Percentiles rank a stretch among this genome's conserved stretches.
Evolutionary conservation across 2,797 vertebrate species (phyloP).

Genomic region (Squalus acanthias): DNA sequence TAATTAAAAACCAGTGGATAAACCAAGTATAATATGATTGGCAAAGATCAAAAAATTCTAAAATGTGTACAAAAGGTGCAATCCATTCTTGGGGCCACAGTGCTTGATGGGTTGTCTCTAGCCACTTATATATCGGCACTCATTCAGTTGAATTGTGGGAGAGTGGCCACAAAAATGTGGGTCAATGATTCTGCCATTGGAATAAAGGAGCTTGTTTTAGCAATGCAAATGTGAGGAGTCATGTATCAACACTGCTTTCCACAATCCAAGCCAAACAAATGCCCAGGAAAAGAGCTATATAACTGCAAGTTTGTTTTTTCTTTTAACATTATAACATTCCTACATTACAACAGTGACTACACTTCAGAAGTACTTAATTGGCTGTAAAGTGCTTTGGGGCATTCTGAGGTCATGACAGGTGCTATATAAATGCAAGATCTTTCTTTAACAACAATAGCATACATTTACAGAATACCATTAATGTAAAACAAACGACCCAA

Average conservation of each 20-base stretch:
- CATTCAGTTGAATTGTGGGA: background rate
- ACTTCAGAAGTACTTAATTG: background rate
- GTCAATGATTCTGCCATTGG: background rate
- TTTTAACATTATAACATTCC: background rate
- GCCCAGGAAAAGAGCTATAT: background rate
- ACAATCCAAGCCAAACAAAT: background rate
- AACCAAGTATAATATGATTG: background rate
- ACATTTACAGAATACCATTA: background rate
- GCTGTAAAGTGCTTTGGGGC: background rate
- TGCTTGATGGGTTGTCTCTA: background rate
- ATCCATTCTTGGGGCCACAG: background rate
- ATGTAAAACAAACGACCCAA: background rate
- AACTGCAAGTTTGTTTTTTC: background rate
- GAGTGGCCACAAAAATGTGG: background rate
- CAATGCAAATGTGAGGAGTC: background rate
- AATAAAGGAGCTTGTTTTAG: background rate
- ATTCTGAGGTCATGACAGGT: background rate
- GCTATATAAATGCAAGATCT: background rate
- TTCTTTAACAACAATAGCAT: background rate
- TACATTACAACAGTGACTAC: background rate
- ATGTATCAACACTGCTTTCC: background rate
- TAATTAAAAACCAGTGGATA: slow-evolving; percentile 45
- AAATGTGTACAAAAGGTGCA: background rate
- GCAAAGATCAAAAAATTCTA: background rate
- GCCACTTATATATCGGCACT: background rate